These are phyloP conservation scores for Caenorhabditis macrosperma DNA, from an alignment of 2,888 invertebrate genomes.

Conservation along the genomic window DNA sequence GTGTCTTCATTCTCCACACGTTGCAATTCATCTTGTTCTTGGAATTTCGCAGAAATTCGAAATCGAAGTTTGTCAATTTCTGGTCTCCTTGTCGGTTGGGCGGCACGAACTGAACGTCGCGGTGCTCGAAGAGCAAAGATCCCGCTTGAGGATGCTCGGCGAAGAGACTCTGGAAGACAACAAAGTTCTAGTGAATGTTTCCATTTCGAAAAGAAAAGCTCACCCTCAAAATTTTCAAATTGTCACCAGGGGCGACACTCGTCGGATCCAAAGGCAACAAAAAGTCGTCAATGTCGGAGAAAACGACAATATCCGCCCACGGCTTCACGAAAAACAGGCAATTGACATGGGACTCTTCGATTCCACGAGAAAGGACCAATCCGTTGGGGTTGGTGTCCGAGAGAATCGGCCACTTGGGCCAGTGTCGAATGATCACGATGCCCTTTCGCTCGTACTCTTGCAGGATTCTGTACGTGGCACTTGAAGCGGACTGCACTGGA, in stretches of 20 bases:
- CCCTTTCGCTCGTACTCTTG: constrained; percentile 76
- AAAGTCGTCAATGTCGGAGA: constrained; percentile 80
- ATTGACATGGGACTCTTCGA: constrained; percentile 79
- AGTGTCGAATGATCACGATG: constrained; percentile 74
- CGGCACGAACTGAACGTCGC: constrained; percentile 73
- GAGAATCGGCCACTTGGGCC: constrained; percentile 79
- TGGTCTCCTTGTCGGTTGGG: constrained; percentile 59
- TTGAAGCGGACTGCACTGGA: constrained; percentile 78
- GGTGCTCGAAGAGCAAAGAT: constrained; percentile 78
- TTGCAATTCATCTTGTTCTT: constrained; percentile 77
- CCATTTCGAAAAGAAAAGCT: not conserved
- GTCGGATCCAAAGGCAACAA: constrained; percentile 75
- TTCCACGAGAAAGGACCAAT: constrained; percentile 70
- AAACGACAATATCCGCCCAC: constrained; percentile 76
- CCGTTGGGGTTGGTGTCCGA: constrained; percentile 80
- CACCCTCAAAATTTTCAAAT: constrained; percentile 72
- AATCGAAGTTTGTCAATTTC: constrained; percentile 72
- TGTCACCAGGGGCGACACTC: constrained; percentile 67
- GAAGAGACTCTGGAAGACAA: constrained; percentile 68
- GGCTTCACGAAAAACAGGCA: constrained; percentile 79
- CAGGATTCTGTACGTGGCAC: constrained; percentile 72
- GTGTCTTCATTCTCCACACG: constrained; percentile 79
- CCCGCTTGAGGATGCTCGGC: constrained; percentile 79
- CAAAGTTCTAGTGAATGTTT: not conserved
- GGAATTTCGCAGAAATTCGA: constrained; percentile 75